Percentiles rank a stretch among this genome's conserved stretches.
phyloP scores from a whole-genome alignment of 2,113 vertebrate species.

The Aspiorhynchus laticeps region DNA sequence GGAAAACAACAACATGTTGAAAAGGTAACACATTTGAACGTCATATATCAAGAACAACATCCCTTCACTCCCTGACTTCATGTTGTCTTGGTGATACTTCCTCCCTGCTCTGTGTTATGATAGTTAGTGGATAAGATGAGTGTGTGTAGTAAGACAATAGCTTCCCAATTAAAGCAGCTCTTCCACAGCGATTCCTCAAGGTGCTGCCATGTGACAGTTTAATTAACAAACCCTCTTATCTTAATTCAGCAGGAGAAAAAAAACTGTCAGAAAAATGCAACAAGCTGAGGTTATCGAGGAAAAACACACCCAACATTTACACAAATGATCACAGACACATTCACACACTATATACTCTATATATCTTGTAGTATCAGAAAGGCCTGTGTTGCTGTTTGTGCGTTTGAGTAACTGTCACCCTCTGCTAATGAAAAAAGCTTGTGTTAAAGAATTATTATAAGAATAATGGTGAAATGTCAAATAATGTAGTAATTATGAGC shows the following conservation, averaged over 20 bases:
- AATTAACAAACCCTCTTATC: conserved; percentile 80
- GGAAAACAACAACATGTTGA: neutral
- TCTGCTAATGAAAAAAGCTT: neutral
- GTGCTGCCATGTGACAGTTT: conserved; percentile 79
- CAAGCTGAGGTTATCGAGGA: conserved; percentile 73
- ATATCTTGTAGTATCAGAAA: conserved; percentile 8
- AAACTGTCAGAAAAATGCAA: conserved; percentile 70
- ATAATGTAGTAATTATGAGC: conserved; percentile 7
- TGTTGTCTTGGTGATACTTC: conserved; percentile 23
- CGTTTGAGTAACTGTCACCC: neutral
- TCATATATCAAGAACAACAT: neutral
- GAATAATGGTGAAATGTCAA: neutral
- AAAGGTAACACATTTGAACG: neutral
- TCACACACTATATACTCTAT: neutral
- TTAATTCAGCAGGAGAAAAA: conserved; percentile 78
- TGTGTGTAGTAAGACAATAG: conserved; percentile 37
- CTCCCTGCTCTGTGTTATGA: conserved; percentile 25
- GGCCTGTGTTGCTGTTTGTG: neutral
- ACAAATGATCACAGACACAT: conserved; percentile 45
- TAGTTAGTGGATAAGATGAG: conserved; percentile 27
- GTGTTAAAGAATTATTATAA: neutral
- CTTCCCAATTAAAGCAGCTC: conserved; percentile 76
- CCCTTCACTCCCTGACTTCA: neutral
- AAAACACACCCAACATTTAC: conserved; percentile 66
- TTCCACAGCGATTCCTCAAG: conserved; percentile 75